Evolutionary conservation across 2,888 invertebrate genomes (phyloP).

Genomic region (Syritta pipiens): DNA sequence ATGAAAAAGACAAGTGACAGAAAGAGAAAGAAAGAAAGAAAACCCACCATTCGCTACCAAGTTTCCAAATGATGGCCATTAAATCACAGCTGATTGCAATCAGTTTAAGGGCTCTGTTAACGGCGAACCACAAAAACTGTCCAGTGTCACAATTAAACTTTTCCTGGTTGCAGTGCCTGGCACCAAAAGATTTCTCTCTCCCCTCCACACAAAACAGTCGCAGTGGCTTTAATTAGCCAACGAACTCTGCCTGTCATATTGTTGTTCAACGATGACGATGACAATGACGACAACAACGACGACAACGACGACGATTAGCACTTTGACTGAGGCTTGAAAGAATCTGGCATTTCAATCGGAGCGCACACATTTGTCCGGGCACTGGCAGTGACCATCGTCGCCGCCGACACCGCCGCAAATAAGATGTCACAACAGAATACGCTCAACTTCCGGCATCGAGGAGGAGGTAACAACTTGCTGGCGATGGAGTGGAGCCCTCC

Average conservation of each 20-base stretch:
- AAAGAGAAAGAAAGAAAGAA: constrained; percentile 8
- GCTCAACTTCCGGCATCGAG: constrained; percentile 44
- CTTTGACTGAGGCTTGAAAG: constrained; percentile 15
- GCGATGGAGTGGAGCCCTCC: neutral
- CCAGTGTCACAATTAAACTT: constrained; percentile 67
- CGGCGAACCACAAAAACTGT: constrained; percentile 62
- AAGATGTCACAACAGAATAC: constrained; percentile 49
- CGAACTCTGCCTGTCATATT: neutral
- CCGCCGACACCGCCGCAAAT: constrained; percentile 22
- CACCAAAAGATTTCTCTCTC: constrained; percentile 34
- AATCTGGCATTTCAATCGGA: constrained; percentile 46
- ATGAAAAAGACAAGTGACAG: neutral
- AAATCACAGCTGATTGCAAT: constrained; percentile 69
- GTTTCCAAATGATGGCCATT: constrained; percentile 68
- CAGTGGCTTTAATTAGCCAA: constrained; percentile 56
- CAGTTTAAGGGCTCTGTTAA: constrained; percentile 65
- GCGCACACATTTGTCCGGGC: constrained; percentile 55
- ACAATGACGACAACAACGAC: constrained; percentile 6
- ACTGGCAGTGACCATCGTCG: constrained; percentile 1
- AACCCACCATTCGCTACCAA: constrained; percentile 17
- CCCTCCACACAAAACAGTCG: neutral
- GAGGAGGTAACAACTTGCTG: too few species aligned
- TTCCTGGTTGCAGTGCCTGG: constrained; percentile 56
- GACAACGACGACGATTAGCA: constrained; percentile 34
- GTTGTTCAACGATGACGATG: neutral